Evolutionary conservation across 2,888 invertebrate genomes (phyloP).

Genomic region (Caenorhabditis panamensis): DNA sequence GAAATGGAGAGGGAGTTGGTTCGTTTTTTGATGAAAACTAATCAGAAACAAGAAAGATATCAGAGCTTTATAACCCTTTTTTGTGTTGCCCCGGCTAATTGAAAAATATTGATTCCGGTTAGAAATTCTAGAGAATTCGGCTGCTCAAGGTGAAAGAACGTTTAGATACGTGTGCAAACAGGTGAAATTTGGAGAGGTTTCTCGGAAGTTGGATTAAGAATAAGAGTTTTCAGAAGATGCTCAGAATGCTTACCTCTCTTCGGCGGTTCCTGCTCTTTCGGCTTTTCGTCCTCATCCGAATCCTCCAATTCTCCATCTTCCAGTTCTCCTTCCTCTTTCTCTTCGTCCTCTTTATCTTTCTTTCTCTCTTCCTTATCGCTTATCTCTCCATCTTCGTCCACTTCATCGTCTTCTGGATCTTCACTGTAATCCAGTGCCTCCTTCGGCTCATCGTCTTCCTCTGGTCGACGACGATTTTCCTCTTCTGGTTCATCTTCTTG

Average conservation of each 20-base stretch:
- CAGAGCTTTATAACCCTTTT: too few species aligned
- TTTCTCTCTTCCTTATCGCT: conserved; percentile 17
- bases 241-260: conserved; percentile 25
- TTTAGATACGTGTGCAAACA: too few species aligned
- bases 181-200: too few species aligned
- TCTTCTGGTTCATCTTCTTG: conserved; percentile 18
- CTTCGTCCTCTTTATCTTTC: conserved; percentile 11
- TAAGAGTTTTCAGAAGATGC: too few species aligned
- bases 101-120: too few species aligned
- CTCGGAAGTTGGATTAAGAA: too few species aligned
- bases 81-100: too few species aligned
- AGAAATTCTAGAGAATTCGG: too few species aligned
- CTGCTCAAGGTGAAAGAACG: too few species aligned
- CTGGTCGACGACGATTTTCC: background rate
- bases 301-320: conserved; percentile 58
- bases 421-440: conserved; percentile 50
- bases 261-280: conserved; percentile 4
- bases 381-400: conserved; percentile 13
- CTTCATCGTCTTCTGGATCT: conserved; percentile 42
- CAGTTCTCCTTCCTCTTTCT: conserved; percentile 38
- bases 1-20: too few species aligned
- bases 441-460: conserved; percentile 8
- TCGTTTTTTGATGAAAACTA: too few species aligned
- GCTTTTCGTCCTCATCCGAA: conserved; percentile 38
- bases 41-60: too few species aligned